These are phyloP conservation scores for Diploptera punctata DNA, from an alignment of 2,888 invertebrate genomes.

Conservation along the genomic window DNA sequence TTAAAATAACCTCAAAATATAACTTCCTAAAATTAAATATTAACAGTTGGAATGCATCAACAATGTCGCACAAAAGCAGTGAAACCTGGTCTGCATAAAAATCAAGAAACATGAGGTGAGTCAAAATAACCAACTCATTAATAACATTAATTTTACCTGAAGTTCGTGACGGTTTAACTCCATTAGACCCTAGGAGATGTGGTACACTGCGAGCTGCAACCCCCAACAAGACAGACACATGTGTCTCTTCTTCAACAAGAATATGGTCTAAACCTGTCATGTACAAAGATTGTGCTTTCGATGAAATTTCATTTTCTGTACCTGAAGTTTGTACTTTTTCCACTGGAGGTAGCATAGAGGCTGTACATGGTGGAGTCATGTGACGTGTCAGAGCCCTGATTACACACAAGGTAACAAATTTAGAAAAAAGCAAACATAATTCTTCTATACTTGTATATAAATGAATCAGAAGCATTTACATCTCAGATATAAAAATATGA, in stretches of 20 bases:
- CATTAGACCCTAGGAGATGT: slow-evolving; percentile 65
- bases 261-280: slow-evolving; percentile 62
- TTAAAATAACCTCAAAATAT: no score
- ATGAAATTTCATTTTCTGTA: slow-evolving; percentile 55
- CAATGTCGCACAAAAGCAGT: no score
- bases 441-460: no score
- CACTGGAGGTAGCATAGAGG: slow-evolving; percentile 36
- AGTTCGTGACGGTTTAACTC: slow-evolving; percentile 64
- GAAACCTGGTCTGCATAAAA: no score
- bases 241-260: slow-evolving; percentile 71
- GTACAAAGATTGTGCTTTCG: slow-evolving; percentile 42
- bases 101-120: no score
- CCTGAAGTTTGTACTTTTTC: slow-evolving; percentile 49
- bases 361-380: slow-evolving; percentile 63
- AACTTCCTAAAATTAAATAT: no score
- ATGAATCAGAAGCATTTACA: no score
- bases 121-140: no score
- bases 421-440: slow-evolving; percentile 45
- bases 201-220: slow-evolving; percentile 66
- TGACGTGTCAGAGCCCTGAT: slow-evolving; percentile 72
- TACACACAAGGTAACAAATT: no score
- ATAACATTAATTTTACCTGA: no score
- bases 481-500: no score
- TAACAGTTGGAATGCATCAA: no score
- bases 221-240: slow-evolving; percentile 67